Base-by-base conservation (phyloP, 2,888 invertebrate species). In the Cartodere bifasciata region DNA sequence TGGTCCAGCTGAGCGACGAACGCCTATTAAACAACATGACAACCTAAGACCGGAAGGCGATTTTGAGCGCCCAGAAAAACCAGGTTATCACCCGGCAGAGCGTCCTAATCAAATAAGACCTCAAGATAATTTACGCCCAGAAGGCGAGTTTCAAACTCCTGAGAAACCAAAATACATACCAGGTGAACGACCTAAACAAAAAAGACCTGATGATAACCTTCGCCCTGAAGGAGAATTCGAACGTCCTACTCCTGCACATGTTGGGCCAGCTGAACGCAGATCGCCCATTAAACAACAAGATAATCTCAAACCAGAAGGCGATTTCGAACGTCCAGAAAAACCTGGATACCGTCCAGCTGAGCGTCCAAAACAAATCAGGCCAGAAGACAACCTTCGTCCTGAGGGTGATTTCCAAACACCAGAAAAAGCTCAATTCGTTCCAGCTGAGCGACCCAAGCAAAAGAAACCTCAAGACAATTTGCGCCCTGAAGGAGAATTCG, bases 301-400 rank as follows among this genome's bases (percentile, higher is more conserved):
- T 41, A 74, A 74, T 47, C 49, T 74, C 1, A 55, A 50, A 36
- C 63, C 65, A 3, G 70, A 69, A 44, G 72, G 72, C 9, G 67
- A 67, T 13, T 68, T 69, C 45, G 58, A 52, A 32, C 36, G 55
- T 45, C 41, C 62, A 56, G 53, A 57, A 10, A 49, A 48, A 34
- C 45, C 52, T 2, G 42, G 37, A 26, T 52, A 59, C 56, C 45
- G 43, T 23, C 65, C 66, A 2, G 55, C 47, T 4, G 58, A 59
- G 42, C 52, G 67, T 14, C 62, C 55, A 3, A 52, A 49, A 27
- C 63, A 52, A 5, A 56, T 46, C 9, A 52, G 53, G 23, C 57
- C 62, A 6, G 48, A 50, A 32, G 69, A 68, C 39, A 67, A 70
- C 36, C 40, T 62, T 1, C 39, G 44, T 12, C 58, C 59, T 16